Conservation (phyloP, 2,113 vertebrate genomes). For the Eptesicus fuscus region DNA sequence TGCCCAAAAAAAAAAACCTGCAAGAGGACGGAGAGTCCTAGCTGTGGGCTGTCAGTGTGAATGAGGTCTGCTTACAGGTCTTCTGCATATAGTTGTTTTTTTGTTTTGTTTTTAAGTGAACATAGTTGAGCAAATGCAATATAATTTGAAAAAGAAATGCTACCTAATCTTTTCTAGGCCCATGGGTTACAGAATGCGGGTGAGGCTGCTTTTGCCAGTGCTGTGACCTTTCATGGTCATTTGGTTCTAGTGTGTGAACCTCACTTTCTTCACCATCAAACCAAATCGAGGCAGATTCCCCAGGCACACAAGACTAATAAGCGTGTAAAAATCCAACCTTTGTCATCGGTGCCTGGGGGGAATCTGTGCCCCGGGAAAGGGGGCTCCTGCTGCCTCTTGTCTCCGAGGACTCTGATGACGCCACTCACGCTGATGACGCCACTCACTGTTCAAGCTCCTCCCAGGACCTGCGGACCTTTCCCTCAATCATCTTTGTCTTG, state of each 20-base stretch:
- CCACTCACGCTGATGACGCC: rapidly evolving
- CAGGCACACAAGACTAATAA: neutral
- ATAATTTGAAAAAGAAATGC: neutral
- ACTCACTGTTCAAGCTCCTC: neutral
- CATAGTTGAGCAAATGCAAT: neutral
- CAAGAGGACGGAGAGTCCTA: neutral
- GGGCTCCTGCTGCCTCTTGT: neutral
- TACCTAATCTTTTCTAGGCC: neutral
- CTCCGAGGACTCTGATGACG: neutral
- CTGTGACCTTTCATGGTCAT: rapidly evolving
- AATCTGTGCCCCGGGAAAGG: neutral
- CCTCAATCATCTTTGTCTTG: neutral
- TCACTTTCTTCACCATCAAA: neutral
- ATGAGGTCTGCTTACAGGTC: constrained; percentile 61
- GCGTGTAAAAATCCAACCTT: rapidly evolving
- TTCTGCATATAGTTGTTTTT: neutral
- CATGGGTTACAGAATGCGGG: rapidly evolving
- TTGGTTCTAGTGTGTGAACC: neutral
- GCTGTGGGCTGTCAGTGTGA: neutral
- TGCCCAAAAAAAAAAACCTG: neutral
- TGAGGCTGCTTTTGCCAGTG: neutral
- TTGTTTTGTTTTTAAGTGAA: constrained; percentile 2
- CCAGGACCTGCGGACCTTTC: rapidly evolving
- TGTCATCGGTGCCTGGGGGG: neutral
- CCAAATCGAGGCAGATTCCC: neutral